Evolutionary conservation across 2,888 invertebrate genomes (phyloP).

Genomic region (Drosophila hamatofila): DNA sequence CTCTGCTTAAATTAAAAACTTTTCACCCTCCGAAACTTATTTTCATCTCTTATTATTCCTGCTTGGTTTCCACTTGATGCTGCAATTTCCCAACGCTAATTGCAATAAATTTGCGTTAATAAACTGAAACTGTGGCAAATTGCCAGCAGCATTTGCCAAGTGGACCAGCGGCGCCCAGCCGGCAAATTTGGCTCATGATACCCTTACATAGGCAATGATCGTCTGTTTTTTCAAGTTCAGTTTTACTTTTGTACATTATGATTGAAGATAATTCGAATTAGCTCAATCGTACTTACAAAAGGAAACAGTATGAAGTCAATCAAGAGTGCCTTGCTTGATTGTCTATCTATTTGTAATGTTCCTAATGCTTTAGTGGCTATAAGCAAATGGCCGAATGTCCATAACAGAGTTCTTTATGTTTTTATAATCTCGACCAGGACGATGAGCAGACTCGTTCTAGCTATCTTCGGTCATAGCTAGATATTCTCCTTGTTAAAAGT

Average conservation of each 20-base stretch:
- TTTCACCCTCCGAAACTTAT: constrained; percentile 47
- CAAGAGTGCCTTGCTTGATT: too few species aligned
- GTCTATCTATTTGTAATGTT: too few species aligned
- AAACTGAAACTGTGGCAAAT: constrained; percentile 65
- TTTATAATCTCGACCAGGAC: too few species aligned
- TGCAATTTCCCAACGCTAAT: constrained; percentile 66
- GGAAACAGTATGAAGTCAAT: too few species aligned
- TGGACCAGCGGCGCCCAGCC: constrained; percentile 23
- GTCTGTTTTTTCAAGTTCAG: neutral
- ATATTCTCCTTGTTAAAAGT: too few species aligned
- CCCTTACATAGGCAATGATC: neutral
- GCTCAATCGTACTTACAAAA: too few species aligned
- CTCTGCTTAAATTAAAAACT: constrained; percentile 78
- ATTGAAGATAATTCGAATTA: neutral
- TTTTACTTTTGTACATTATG: neutral
- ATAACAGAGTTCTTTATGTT: too few species aligned
- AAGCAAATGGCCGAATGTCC: too few species aligned
- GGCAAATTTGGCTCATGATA: constrained; percentile 13
- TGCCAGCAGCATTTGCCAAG: constrained; percentile 61
- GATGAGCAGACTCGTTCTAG: too few species aligned
- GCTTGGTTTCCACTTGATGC: constrained; percentile 39
- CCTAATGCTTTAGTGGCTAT: too few species aligned
- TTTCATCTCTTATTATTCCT: constrained; percentile 31
- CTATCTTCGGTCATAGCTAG: too few species aligned
- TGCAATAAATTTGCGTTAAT: constrained; percentile 79